Base-by-base conservation (phyloP, 2,113 vertebrate species). In the Nothobranchius furzeri region DNA sequence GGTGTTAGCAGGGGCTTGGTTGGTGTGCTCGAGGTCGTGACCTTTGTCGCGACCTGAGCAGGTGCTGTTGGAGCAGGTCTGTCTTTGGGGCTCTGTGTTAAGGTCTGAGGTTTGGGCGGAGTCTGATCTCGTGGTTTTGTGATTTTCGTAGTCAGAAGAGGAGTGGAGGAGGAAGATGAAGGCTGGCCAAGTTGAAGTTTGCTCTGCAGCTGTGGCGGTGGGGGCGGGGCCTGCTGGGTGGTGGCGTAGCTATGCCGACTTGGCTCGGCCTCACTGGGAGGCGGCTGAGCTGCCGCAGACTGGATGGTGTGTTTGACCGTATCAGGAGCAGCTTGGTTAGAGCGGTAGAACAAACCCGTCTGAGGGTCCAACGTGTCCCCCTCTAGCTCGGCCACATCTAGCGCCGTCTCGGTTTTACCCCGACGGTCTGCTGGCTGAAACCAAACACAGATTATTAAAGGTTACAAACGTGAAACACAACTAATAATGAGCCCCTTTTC, bases 301-400 rank as follows among this genome's bases (percentile, higher is more conserved):
- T 25, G 78, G 88, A 92, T 51, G 80, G 90, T 88, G 56, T 92
- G 95, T 57, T 93, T 94, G 45, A 89, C 85, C 0, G 92, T 86
- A 2, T 85, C 79, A 1, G 74, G 3, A 6, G 81, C 55, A 7
- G 87, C 82, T 87, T 95, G 88, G 73, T 93, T 92, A 46, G 96
- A 95, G 79, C 96, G 93, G 90, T 99, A 98, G 87, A 99, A 98
- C 74, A 99, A 91, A 56, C 98, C 98, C 0, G 98, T 99, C 92
- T 99, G 98, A 45, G 98, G 98, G 87, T 99, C 98, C 90, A 99
- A 78, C 37, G 96, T 98, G 92, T 99, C 98, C 60, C 97, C 96
- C 73, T 99, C 98, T 74, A 96, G 90, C 84, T 98, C 96, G 9
- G 94, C 94, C 25, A 94, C 96, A 87, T 99, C 98, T 11, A 95